A percentile compares a stretch with the other conserved stretches of the same genome.
These are phyloP conservation scores for Plecturocebus donacophilus DNA, from an alignment of 2,113 vertebrate genomes.

Conservation along the genomic window DNA sequence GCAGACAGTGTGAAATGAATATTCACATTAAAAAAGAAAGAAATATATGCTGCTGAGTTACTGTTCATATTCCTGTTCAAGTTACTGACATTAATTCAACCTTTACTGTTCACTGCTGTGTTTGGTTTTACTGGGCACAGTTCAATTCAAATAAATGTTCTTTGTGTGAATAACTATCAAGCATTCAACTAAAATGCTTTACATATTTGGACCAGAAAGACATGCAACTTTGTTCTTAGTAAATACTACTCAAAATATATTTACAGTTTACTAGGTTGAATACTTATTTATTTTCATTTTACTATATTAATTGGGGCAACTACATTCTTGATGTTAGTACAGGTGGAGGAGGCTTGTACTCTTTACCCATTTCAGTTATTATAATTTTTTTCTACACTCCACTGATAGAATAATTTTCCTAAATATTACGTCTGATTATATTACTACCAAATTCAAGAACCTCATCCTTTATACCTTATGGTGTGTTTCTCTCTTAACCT, in stretches of 20 bases:
- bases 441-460: not conserved
- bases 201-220: not conserved
- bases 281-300: not conserved
- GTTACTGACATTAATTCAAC: conserved; percentile 45
- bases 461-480: not conserved
- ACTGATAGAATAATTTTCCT: not conserved
- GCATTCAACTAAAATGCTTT: not conserved
- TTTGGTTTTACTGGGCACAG: not conserved
- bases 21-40: conserved; percentile 39
- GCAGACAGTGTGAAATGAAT: conserved; percentile 46
- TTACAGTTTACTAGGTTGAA: not conserved
- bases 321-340: not conserved
- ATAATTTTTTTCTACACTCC: not conserved
- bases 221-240: not conserved
- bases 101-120: conserved; percentile 7
- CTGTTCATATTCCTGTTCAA: conserved; percentile 42
- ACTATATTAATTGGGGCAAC: not conserved
- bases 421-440: not conserved
- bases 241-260: not conserved
- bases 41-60: conserved; percentile 47
- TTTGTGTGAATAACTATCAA: conserved; percentile 2
- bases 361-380: not conserved
- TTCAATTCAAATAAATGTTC: not conserved
- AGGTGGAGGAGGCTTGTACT: not conserved
- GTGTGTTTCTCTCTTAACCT: not conserved